These are phyloP conservation scores for Talpa occidentalis DNA, from an alignment of 2,113 vertebrate genomes.

Conservation along the genomic window DNA sequence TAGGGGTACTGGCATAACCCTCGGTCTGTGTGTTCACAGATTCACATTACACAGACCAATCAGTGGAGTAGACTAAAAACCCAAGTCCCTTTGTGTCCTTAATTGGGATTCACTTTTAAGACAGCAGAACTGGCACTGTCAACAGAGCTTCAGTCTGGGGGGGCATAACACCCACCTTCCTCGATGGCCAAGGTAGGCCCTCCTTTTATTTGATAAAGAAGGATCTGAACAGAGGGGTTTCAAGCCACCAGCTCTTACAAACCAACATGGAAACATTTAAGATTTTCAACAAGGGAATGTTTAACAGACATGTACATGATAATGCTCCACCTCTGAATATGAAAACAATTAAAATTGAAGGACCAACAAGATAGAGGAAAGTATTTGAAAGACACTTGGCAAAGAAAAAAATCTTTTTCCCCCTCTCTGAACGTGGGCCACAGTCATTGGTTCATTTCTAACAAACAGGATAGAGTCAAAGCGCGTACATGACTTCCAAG, in stretches of 20 bases:
- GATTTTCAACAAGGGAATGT: conserved; percentile 34
- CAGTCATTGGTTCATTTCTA: background rate
- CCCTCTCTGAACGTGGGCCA: background rate
- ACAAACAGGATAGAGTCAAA: background rate
- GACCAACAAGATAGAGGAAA: conserved; percentile 18
- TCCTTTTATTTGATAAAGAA: background rate
- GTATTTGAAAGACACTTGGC: background rate
- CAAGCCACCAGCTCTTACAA: background rate
- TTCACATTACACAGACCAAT: background rate
- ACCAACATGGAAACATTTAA: background rate
- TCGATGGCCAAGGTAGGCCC: background rate
- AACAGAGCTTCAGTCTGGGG: background rate
- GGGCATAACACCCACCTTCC: background rate
- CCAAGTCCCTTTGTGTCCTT: background rate
- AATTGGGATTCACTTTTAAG: background rate
- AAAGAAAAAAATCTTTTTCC: background rate
- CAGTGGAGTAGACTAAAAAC: background rate
- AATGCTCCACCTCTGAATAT: background rate
- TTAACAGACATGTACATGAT: background rate
- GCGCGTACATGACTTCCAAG: background rate
- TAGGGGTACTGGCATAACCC: too few species aligned
- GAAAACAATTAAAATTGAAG: background rate
- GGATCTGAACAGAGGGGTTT: background rate
- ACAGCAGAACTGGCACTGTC: background rate
- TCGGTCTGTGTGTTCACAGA: too few species aligned